These are phyloP conservation scores for Alethe castanea DNA, from an alignment of 2,113 vertebrate genomes.

Conservation along the genomic window DNA sequence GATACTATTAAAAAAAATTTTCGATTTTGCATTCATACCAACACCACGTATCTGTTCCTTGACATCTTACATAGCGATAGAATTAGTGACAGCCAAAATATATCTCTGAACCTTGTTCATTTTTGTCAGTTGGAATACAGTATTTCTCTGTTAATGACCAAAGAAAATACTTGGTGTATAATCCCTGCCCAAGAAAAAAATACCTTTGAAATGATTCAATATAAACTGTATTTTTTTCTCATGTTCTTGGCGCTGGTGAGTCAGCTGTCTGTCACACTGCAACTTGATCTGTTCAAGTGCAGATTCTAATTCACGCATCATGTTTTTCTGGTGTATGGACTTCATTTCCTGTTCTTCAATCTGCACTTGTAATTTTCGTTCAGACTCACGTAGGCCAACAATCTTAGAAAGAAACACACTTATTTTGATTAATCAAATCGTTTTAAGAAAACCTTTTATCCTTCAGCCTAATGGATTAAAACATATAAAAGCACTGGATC, in stretches of 20 bases:
- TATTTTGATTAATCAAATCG: background rate
- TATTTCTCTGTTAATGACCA: background rate
- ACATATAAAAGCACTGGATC: background rate
- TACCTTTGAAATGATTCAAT: conserved; percentile 81
- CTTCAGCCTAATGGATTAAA: background rate
- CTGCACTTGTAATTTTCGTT: conserved; percentile 74
- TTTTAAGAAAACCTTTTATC: background rate
- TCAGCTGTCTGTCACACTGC: conserved; percentile 82
- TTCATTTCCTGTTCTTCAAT: conserved; percentile 83
- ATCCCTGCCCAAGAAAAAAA: background rate
- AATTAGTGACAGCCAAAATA: background rate
- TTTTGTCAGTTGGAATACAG: background rate
- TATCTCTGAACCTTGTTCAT: background rate
- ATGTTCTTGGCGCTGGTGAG: conserved; percentile 81
- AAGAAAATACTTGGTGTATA: background rate
- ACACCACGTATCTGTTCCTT: background rate
- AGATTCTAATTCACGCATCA: conserved; percentile 74
- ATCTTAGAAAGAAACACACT: conserved; percentile 73
- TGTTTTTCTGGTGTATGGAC: conserved; percentile 69
- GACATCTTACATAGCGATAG: background rate
- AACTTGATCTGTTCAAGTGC: conserved; percentile 77
- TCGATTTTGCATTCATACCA: background rate
- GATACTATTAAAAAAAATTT: background rate
- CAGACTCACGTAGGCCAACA: conserved; percentile 78
- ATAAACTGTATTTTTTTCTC: conserved; percentile 84